phyloP scores from a whole-genome alignment of 2,113 vertebrate species.

The Asarcornis scutulata region DNA sequence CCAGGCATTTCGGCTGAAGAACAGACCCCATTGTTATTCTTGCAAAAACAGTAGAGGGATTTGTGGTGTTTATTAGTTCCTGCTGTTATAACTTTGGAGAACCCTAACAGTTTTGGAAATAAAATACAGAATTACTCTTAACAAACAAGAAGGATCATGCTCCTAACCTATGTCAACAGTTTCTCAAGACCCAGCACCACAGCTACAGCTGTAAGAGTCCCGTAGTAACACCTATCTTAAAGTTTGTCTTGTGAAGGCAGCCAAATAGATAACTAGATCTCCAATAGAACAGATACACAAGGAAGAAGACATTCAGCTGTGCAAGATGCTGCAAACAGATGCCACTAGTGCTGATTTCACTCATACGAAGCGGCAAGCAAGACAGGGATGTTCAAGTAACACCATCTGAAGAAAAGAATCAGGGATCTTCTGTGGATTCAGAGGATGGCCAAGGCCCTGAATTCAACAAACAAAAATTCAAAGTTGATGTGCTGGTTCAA shows the following conservation, averaged over 20 bases:
- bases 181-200: background rate
- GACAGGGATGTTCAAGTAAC: background rate
- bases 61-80: background rate
- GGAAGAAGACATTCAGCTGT: background rate
- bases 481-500: background rate
- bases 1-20: background rate
- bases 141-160: fast-evolving
- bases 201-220: background rate
- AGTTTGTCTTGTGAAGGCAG: background rate
- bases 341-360: background rate
- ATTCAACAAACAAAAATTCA: background rate
- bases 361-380: background rate
- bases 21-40: fast-evolving
- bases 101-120: background rate
- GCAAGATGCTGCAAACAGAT: background rate
- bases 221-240: background rate
- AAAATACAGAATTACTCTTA: background rate
- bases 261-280: background rate
- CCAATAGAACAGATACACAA: background rate
- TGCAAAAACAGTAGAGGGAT: background rate
- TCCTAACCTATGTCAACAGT: background rate
- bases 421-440: background rate
- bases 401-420: background rate
- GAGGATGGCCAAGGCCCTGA: background rate
- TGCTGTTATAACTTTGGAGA: background rate